A percentile compares a stretch with the other conserved stretches of the same genome.
These are phyloP conservation scores for Hycleus cichorii DNA, from an alignment of 1,140 invertebrate species.

Conservation along the genomic window DNA sequence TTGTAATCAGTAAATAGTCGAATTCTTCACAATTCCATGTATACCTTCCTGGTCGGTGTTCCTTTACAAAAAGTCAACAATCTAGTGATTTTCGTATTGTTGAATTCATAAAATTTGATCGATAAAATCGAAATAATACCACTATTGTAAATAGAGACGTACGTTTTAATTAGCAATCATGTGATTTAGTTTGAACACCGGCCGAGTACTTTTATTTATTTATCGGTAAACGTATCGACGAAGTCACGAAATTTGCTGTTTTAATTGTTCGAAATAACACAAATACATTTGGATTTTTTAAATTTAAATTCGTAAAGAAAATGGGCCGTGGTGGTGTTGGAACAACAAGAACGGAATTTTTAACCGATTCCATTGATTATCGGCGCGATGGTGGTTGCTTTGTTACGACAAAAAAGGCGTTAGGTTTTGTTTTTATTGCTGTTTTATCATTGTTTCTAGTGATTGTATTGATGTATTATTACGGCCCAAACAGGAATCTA, in stretches of 20 bases:
- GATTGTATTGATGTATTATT: slow-evolving; percentile 32
- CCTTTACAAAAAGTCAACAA: too few species aligned
- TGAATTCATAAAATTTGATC: background rate
- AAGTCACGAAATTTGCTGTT: too few species aligned
- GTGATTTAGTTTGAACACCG: slow-evolving; percentile 6
- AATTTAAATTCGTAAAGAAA: background rate
- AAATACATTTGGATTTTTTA: too few species aligned
- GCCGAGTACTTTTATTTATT: background rate
- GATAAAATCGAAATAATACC: slow-evolving; percentile 10
- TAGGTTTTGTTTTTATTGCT: slow-evolving; percentile 30
- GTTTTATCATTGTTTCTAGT: slow-evolving; percentile 26
- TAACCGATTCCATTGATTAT: slow-evolving; percentile 28
- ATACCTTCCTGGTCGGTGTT: too few species aligned
- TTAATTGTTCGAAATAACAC: too few species aligned
- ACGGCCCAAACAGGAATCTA: slow-evolving; percentile 30
- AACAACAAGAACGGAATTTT: slow-evolving; percentile 29
- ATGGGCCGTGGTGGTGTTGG: slow-evolving; percentile 19
- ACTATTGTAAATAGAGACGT: slow-evolving; percentile 8
- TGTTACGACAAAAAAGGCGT: slow-evolving; percentile 35
- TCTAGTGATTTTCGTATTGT: too few species aligned
- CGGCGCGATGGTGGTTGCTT: slow-evolving; percentile 33
- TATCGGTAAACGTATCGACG: background rate
- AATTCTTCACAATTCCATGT: too few species aligned
- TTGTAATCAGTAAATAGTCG: too few species aligned
- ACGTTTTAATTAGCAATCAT: slow-evolving; percentile 8